Base-by-base conservation (phyloP, 2,888 invertebrate genomes). In the Microdon myrmicae region DNA sequence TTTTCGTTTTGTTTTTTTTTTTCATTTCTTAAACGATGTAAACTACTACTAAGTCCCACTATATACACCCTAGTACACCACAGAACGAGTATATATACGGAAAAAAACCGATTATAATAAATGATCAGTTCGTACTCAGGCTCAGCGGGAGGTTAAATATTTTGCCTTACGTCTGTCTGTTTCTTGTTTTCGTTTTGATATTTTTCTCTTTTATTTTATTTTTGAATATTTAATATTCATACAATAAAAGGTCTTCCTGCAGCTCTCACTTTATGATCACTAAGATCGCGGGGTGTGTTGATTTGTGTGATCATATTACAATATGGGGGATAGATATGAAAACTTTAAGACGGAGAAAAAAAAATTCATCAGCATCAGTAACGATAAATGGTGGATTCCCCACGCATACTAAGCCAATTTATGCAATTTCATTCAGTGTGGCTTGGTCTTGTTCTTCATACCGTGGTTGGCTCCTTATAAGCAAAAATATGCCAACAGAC, bases 61-160 rank as follows among this genome's bases (percentile, higher is more conserved):
- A 47, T 47, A 38, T 35, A 45, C 14, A 49, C 26, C 17, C 20
- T 14, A 38, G 23, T 19, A 23, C 39, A 23, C 22, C 34, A 35
- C 16, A 31, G 5, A 31, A 54, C 20, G 17, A 23, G 9, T 25
- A 26, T 43, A 39, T 34, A 34, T 20, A 26, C 26, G 47, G 29
- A 61, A 41, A 47, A 64, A 53, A 58, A 64, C 28, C 64, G 58
- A 64, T 64, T 64, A 58, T 58, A 58, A 64, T 64, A 64, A 64
- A 64, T 58, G 64, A 58, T 64, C 64, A 58, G 47, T 58, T 64
- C 64, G 64, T 58, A 64, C 58, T 64, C 56, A 38, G 16, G 43
- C 64, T 64, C 64, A 64, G 64, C 64, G 37, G 64, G 64, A 64
- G 64, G 64, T 64, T 64, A 64, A 64, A 58, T 64, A 58, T 12